Evolutionary conservation across 2,888 invertebrate genomes (phyloP), one percentile per base, ranked within the genome.

Genomic region (Danaus chrysippus): DNA sequence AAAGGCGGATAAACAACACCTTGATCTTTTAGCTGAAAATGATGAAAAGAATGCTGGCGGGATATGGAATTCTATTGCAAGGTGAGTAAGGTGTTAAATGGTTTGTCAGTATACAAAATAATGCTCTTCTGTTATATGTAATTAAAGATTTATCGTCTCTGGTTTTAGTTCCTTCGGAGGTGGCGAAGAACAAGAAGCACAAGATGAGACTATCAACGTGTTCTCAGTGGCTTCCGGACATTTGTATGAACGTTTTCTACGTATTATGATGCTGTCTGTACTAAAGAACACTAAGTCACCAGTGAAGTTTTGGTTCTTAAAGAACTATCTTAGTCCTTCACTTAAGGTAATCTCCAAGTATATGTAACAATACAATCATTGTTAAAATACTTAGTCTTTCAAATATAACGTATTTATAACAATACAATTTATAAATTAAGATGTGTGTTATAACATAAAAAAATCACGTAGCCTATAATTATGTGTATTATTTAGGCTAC

Each of bases 271-370:
- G 98, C 83, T 99, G 68, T 98, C 98, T 58, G 97, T 99, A 3
- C 91, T 98, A 66, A 99, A 99, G 81, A 94, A 99, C 78, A 99
- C 99, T 9, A 97, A 98, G 85, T 95, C 96, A 0, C 96, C 96
- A 0, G 99, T 99, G 42, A 99, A 99, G 84, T 99, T 99, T 91
- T 99, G 99, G 99, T 99, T 99, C 83, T 92, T 99, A 68, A 99
- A 99, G 87, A 99, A 99, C 87, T 99, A 99, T 82, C 92, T 99
- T 12, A 99, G 99, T 11, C 99, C 99, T 0, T 96, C 97, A 64
- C 93, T 99, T 66, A 98, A 97, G 92, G 96, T 96, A 82, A 34
- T 8, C 23, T 34, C 23, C 23, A 34, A 34, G 23, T 34, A 34
- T 34, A 34, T 5, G 8, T 0, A 34, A 5, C 23, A 34, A n/a